These are phyloP conservation scores for Drusus annulatus DNA, from an alignment of 1,140 invertebrate genomes.

Conservation along the genomic window DNA sequence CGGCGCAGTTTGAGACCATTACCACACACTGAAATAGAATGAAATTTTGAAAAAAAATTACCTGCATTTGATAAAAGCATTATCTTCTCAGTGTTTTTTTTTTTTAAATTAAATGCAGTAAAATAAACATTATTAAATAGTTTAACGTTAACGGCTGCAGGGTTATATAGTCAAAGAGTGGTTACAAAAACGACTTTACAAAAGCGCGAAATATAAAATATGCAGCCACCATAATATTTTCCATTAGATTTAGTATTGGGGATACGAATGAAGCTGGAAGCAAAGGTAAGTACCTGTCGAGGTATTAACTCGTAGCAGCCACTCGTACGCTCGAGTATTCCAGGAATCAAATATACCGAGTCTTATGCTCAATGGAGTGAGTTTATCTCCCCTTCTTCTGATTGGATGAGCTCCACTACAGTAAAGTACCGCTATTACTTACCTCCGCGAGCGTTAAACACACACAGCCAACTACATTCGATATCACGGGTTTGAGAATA, in stretches of 20 bases:
- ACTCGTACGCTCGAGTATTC: neutral
- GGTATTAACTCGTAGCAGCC: neutral
- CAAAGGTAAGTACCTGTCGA: neutral
- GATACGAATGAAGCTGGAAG: too few species aligned
- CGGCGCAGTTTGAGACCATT: too few species aligned
- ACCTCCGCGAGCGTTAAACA: neutral
- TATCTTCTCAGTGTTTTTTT: too few species aligned
- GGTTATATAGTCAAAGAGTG: neutral
- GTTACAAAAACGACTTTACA: neutral
- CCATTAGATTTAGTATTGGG: neutral
- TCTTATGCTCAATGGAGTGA: conserved; percentile 8
- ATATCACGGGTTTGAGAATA: too few species aligned
- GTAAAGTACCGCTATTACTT: conserved; percentile 4
- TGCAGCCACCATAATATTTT: conserved; percentile 7
- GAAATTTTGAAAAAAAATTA: too few species aligned
- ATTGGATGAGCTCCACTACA: conserved; percentile 11
- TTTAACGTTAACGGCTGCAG: neutral
- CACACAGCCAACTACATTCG: too few species aligned
- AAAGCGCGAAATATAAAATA: neutral
- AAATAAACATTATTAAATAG: too few species aligned
- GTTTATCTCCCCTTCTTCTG: conserved; percentile 16
- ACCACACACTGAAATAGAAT: too few species aligned
- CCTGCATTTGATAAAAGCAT: too few species aligned
- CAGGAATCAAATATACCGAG: conserved; percentile 16
- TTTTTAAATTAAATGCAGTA: too few species aligned